These are phyloP conservation scores for Chromoteleia sp. DNA, from an alignment of 2,888 invertebrate genomes.

Conservation along the genomic window DNA sequence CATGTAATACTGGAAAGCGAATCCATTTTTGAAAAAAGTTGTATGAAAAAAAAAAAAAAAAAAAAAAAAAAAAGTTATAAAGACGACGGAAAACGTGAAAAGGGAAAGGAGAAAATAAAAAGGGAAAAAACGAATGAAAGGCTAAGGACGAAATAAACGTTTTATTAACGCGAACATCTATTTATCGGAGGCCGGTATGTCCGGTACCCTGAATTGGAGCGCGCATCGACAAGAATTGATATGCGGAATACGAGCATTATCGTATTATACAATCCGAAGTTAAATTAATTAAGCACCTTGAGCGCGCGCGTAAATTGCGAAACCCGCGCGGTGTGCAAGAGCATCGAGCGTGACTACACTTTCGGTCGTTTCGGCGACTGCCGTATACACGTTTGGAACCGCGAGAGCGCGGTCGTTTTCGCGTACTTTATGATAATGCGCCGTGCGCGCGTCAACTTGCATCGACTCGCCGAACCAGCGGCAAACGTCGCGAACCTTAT, in stretches of 20 bases:
- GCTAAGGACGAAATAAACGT: too few relatives aligned
- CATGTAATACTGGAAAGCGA: too few relatives aligned
- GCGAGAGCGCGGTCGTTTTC: constrained; percentile 16
- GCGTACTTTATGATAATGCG: constrained; percentile 42
- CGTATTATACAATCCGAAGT: constrained; percentile 55
- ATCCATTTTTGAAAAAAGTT: too few relatives aligned
- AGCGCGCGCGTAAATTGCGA: constrained; percentile 33
- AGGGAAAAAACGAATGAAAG: too few relatives aligned
- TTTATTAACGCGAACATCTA: constrained; percentile 41
- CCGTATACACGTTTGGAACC: constrained; percentile 13
- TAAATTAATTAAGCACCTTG: constrained; percentile 59
- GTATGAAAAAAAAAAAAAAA: too few relatives aligned
- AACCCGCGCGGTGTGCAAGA: constrained; percentile 22
- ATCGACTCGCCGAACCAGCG: constrained; percentile 8
- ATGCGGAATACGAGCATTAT: constrained; percentile 50
- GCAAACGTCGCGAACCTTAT: constrained; percentile 1
- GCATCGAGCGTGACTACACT: constrained; percentile 35
- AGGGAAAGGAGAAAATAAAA: too few relatives aligned
- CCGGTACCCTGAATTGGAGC: constrained; percentile 29
- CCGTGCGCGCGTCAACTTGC: constrained; percentile 41
- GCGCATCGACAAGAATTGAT: constrained; percentile 44
- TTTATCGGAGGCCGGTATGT: constrained; percentile 23
- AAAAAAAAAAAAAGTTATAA: too few relatives aligned
- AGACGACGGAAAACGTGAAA: too few relatives aligned
- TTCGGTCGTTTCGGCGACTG: constrained; percentile 29